phyloP scores from a whole-genome alignment of 2,797 vertebrate genomes.

The Bovichtus variegatus region DNA sequence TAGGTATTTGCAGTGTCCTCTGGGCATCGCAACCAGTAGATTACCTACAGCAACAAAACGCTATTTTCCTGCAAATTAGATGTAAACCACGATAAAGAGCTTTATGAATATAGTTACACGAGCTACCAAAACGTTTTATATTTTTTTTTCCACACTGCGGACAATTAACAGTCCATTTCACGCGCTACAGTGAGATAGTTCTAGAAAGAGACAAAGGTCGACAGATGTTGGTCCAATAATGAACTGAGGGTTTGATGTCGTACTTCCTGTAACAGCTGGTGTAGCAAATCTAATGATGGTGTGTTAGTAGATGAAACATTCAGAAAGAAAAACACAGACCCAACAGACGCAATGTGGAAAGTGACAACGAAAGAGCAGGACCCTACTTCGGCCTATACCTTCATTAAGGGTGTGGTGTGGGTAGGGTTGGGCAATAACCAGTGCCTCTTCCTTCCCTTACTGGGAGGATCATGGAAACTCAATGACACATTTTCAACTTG shows the following conservation, averaged over 20 bases:
- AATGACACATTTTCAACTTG: constrained; percentile 39
- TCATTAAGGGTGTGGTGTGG: constrained; percentile 69
- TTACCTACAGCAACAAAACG: background rate
- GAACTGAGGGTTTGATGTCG: background rate
- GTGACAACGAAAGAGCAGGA: constrained; percentile 61
- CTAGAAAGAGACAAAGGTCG: background rate
- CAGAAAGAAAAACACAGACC: constrained; percentile 61
- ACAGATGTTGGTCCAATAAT: constrained; percentile 2
- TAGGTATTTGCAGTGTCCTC: background rate
- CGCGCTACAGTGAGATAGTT: background rate
- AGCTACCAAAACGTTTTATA: background rate
- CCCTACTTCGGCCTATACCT: constrained; percentile 67
- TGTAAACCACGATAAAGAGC: background rate
- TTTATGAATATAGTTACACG: background rate
- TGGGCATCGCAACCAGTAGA: background rate
- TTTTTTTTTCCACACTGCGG: background rate
- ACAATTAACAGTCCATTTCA: background rate
- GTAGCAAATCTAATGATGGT: constrained; percentile 13
- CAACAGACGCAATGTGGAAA: constrained; percentile 65
- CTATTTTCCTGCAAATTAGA: background rate
- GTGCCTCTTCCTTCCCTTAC: constrained; percentile 79
- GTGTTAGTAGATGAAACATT: constrained; percentile 28
- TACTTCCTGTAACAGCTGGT: constrained; percentile 12
- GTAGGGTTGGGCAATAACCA: constrained; percentile 52
- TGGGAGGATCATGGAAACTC: constrained; percentile 80